phyloP scores from a whole-genome alignment of 1,140 invertebrate genomes.

The Tribolium castaneum region DNA sequence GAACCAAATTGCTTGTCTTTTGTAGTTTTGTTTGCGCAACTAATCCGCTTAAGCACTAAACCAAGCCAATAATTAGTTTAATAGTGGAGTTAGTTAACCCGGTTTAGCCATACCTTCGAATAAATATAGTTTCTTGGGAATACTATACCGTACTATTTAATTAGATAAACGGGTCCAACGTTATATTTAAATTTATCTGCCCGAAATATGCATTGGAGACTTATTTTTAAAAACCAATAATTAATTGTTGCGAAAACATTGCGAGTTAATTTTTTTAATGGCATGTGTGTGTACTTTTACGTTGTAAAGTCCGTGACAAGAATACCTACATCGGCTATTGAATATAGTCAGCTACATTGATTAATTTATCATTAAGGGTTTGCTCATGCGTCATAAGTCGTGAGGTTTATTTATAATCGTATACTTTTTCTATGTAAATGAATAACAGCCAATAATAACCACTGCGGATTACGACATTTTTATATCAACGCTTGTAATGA shows the following conservation, averaged over 20 bases:
- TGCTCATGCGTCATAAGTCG: slow-evolving; percentile 18
- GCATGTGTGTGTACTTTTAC: background rate
- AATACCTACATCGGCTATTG: background rate
- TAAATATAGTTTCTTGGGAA: too few relatives aligned
- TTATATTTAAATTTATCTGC: too few relatives aligned
- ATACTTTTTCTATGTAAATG: slow-evolving; percentile 11
- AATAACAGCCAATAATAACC: slow-evolving; percentile 4
- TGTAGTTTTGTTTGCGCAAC: background rate
- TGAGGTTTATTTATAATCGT: slow-evolving; percentile 3
- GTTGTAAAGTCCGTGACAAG: background rate
- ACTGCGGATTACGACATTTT: background rate
- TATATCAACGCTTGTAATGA: background rate
- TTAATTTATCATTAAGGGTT: slow-evolving; percentile 26
- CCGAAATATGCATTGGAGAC: too few relatives aligned
- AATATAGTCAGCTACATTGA: slow-evolving; percentile 13
- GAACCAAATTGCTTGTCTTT: too few relatives aligned
- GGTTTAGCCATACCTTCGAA: background rate
- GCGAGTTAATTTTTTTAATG: too few relatives aligned
- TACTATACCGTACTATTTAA: too few relatives aligned
- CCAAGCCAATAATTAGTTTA: background rate
- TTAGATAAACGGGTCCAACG: too few relatives aligned
- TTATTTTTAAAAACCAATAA: too few relatives aligned
- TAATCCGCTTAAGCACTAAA: background rate
- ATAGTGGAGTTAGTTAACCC: background rate
- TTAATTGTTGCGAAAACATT: background rate